phyloP scores from a whole-genome alignment of 92 coral and sea anemone genomes.

The Montipora capitata region DNA sequence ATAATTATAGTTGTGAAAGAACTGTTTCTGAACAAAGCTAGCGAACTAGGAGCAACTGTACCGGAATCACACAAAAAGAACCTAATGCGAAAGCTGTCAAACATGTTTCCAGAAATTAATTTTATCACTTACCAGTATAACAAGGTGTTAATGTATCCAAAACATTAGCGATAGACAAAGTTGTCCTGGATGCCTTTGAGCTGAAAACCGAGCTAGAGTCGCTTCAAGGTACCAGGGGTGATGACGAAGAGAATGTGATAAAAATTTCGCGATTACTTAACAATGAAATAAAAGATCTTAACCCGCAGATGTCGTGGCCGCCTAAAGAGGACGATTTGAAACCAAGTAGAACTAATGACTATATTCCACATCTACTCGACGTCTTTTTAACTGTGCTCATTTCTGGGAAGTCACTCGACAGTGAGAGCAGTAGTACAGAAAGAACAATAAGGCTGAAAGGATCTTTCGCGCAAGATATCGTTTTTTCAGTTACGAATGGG shows the following conservation, averaged over 20 bases:
- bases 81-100: conserved; percentile 54
- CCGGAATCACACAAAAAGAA: conserved; percentile 72
- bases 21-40: conserved; percentile 67
- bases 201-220: too few relatives aligned
- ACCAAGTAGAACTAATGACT: conserved; percentile 12
- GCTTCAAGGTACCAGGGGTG: not conserved
- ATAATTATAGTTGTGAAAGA: conserved; percentile 45
- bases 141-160: not conserved
- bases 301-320: conserved; percentile 79
- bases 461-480: conserved; percentile 67
- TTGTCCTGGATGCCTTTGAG: not conserved
- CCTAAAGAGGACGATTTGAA: conserved; percentile 62
- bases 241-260: conserved; percentile 33
- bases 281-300: conserved; percentile 58
- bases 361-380: conserved; percentile 59
- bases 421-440: conserved; percentile 62
- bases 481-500: conserved; percentile 42
- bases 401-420: conserved; percentile 64
- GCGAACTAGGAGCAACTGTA: conserved; percentile 49
- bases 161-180: too few relatives aligned
- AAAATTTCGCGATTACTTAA: conserved; percentile 43
- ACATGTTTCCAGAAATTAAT: conserved; percentile 61
- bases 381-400: not conserved
- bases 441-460: conserved; percentile 55
- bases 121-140: conserved; percentile 63